Evolutionary conservation across 2,888 invertebrate genomes (phyloP), one percentile per base, ranked within the genome.

Genomic region (Erpobdella octoculata): DNA sequence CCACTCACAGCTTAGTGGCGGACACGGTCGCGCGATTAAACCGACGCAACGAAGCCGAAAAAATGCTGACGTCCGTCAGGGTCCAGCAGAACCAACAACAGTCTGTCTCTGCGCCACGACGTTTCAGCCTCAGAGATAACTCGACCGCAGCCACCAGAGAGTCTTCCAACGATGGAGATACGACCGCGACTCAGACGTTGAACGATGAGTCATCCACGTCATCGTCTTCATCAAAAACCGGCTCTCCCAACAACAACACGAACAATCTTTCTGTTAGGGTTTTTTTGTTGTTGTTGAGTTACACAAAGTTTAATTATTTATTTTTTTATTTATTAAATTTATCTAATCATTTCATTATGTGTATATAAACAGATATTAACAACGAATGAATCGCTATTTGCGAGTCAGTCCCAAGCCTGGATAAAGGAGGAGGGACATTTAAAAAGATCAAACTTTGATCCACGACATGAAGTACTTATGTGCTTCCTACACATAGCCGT

Each of bases 261-360:
- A 69, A 69, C 69, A 69, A 69, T 36, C 58, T 69, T 21, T n/a
- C 35, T 58, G 69, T 69, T 8, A 41, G 67, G 28, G 28, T 9
- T 8, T 28, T 64, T 64, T 41, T 15, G 12, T 41, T n/a, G n/a
- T 41, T 41, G n/a, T n/a, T 41, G 46, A 41, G 12, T 15, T 41
- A 41, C n/a, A 41, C n/a, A 41, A 15, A 41, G 12, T 15, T 41
- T 41, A 41, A 41, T 41, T n/a, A 41, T 41, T 41, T n/a, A 41
- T 15, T 41, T 41, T 41, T 41, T 12, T 15, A 12, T 41, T 41
- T 41, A 15, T 41, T n/a, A 15, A 12, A 41, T 15, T 15, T 15
- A 41, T 15, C 12, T n/a, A 15, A 41, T 41, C n/a, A 15, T n/a
- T 15, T 41, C 12, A 41, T 41, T 15, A 15, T 41, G 12, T 15